Evolutionary conservation across 2,888 invertebrate genomes (phyloP).

Genomic region (Steinernema hermaphroditum): DNA sequence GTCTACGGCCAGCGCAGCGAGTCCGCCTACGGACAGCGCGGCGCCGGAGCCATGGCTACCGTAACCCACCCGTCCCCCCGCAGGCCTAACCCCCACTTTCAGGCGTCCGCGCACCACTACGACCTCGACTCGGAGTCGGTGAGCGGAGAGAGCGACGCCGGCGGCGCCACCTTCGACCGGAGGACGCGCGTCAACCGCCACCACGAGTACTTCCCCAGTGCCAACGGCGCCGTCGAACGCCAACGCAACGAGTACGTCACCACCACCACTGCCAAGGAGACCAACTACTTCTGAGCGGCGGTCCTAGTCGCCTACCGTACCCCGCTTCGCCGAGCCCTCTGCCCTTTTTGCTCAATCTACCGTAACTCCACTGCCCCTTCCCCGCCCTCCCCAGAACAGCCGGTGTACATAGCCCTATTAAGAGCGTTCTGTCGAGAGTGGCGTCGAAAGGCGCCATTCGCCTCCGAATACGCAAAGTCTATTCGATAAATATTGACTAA

Average conservation of each 20-base stretch:
- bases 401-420: slow-evolving; percentile 3
- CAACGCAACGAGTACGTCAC: slow-evolving; percentile 10
- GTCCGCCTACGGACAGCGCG: slow-evolving; percentile 6
- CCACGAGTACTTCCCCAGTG: slow-evolving; percentile 9
- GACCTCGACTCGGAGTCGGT: not conserved
- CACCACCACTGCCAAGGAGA: slow-evolving; percentile 18
- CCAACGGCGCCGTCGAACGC: slow-evolving; percentile 5
- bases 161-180: slow-evolving; percentile 8
- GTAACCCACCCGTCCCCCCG: not conserved
- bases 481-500: no score
- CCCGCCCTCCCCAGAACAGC: not conserved
- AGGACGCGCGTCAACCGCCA: slow-evolving; percentile 4
- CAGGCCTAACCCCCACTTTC: not conserved
- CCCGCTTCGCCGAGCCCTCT: not conserved
- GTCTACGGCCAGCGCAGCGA: not conserved
- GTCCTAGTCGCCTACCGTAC: not conserved
- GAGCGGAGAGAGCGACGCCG: slow-evolving; percentile 9
- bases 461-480: not conserved
- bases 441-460: no score
- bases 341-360: not conserved
- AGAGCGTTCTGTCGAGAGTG: no score
- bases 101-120: slow-evolving; percentile 16
- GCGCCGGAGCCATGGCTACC: not conserved
- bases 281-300: slow-evolving; percentile 16
- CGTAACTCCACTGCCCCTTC: not conserved